Percentiles rank a stretch among this genome's conserved stretches.
phyloP scores from a whole-genome alignment of 2,888 invertebrate species.

The Pediacus dermestoides region DNA sequence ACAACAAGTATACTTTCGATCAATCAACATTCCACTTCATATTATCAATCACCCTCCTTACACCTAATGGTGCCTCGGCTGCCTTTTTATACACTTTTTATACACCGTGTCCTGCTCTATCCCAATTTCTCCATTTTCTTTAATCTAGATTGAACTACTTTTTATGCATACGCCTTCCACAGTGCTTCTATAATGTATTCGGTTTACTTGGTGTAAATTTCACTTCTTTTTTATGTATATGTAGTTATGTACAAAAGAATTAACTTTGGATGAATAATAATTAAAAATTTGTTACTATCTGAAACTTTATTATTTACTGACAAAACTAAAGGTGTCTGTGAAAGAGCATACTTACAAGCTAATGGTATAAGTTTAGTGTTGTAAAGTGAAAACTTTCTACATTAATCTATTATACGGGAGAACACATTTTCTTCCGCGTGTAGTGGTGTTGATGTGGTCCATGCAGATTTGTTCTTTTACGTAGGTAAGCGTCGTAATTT shows the following conservation, averaged over 20 bases:
- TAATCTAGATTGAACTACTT: conserved; percentile 37
- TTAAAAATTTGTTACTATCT: too few species aligned
- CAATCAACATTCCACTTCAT: conserved; percentile 32
- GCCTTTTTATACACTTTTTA: conserved; percentile 30
- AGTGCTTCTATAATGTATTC: too few species aligned
- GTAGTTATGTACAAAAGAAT: too few species aligned
- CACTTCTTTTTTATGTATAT: too few species aligned
- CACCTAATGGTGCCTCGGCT: conserved; percentile 29
- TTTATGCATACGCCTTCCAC: conserved; percentile 23
- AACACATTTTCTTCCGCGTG: conserved; percentile 12
- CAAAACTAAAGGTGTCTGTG: conserved; percentile 26
- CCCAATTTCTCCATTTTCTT: conserved; percentile 28
- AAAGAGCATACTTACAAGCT: conserved; percentile 36
- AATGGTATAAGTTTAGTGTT: conserved; percentile 42
- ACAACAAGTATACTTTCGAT: conserved; percentile 26
- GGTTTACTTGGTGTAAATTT: too few species aligned
- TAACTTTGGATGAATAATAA: too few species aligned
- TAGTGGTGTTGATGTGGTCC: conserved; percentile 1
- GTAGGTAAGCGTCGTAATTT: too few species aligned
- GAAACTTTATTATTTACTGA: conserved; percentile 29
- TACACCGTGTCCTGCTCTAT: conserved; percentile 25
- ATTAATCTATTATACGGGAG: conserved; percentile 44
- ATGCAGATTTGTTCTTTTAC: conserved; percentile 5
- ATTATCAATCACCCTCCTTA: conserved; percentile 34
- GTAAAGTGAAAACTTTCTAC: conserved; percentile 42